Base-by-base conservation (phyloP, 2,113 vertebrate species). In the Hippocampus barbouri region DNA sequence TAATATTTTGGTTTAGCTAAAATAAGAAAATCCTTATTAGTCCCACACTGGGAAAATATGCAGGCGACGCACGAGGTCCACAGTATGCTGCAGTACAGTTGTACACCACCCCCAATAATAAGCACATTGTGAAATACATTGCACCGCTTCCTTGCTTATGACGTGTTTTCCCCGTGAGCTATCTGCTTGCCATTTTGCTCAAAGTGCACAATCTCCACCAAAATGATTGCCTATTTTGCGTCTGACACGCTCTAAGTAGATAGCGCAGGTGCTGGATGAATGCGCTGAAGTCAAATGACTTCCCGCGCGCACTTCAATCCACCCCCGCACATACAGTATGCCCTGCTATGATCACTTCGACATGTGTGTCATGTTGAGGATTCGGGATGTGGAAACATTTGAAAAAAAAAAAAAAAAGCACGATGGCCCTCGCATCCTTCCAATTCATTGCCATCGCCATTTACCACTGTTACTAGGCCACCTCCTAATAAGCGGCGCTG, bases 211-310 rank as follows among this genome's bases (percentile, higher is more conserved):
- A 80, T 74, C 70, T 21, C 78, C 59, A 78, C 34, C 30, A 84
- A 38, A 81, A 81, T 78, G 7, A 80, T 38, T 73, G 71, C 77
- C 80, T 76, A 71, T 85, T 82, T 71, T 71, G 73, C 80, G 72
- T 78, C 73, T 82, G 75, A 77, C 38, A 54, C 56, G 72, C 65
- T 62, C 16, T 70, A 68, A 88, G 79, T 76, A 84, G 74, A 83
- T 84, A 66, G 70, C 79, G 84, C 85, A 90, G 87, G 83, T 89
- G 86, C 81, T 77, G 77, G 69, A 76, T 85, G 76, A 86, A 88
- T 83, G 70, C 73, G 79, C 43, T 76, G 64, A 83, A 83, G 78
- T 85, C 81, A 81, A 86, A 76, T 66, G 76, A 79, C 83, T 86
- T 86, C 77, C 79, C 62, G 54, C 54, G 53, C 62, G 76, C 78